phyloP scores from a whole-genome alignment of 2,113 vertebrate species.

The Lycocorax pyrrhopterus region DNA sequence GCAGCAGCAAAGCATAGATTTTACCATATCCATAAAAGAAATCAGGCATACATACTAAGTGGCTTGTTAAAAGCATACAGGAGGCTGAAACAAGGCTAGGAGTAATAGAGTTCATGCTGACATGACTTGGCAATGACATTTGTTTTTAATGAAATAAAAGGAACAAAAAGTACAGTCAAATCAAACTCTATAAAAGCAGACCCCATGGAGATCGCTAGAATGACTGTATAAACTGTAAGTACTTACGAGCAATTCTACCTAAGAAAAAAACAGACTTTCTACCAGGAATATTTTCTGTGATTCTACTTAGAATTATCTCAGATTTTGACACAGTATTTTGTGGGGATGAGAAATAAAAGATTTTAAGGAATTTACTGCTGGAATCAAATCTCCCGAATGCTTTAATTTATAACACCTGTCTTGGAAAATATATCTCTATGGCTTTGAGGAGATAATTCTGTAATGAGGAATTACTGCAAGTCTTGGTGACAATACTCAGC shows the following conservation, averaged over 20 bases:
- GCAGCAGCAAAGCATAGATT: slow-evolving; percentile 37
- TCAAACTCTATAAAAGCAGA: slow-evolving; percentile 55
- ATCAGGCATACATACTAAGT: slow-evolving; percentile 54
- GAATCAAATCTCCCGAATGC: neutral
- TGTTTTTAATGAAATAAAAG: slow-evolving; percentile 67
- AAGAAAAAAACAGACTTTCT: neutral
- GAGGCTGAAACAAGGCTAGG: slow-evolving; percentile 49
- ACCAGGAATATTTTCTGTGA: neutral
- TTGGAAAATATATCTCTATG: neutral
- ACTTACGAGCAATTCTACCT: slow-evolving; percentile 20
- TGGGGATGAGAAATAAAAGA: neutral
- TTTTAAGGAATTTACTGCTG: neutral
- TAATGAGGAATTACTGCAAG: neutral
- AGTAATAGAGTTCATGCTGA: slow-evolving; percentile 63
- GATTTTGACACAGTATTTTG: neutral
- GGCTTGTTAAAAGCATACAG: slow-evolving; percentile 58
- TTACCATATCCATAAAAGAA: slow-evolving; percentile 52
- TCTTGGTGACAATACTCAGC: neutral
- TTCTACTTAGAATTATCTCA: neutral
- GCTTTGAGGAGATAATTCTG: neutral
- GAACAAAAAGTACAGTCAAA: slow-evolving; percentile 66
- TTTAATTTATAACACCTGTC: neutral
- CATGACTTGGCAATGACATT: slow-evolving; percentile 57
- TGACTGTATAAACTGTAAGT: slow-evolving; percentile 40
- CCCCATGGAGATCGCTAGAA: slow-evolving; percentile 20